These are phyloP conservation scores for Chrysemys picta DNA, from an alignment of 2,113 vertebrate species.

Conservation along the genomic window DNA sequence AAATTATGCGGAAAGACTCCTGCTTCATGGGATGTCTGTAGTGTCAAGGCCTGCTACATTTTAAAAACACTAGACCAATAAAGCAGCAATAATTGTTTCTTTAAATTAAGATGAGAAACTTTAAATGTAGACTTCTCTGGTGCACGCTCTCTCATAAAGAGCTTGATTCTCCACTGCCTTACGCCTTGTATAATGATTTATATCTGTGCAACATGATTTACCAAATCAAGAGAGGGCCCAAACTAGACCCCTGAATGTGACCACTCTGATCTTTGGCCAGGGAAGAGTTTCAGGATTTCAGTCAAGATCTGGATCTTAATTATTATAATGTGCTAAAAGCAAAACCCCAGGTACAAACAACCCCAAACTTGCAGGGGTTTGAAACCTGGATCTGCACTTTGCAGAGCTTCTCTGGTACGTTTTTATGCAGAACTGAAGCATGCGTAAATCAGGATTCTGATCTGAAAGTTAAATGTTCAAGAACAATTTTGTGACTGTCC, in stretches of 20 bases:
- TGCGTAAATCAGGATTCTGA: neutral
- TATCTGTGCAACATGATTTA: neutral
- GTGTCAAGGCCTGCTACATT: neutral
- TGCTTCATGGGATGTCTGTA: neutral
- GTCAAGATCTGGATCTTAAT: neutral
- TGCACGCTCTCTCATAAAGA: neutral
- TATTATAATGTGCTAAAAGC: neutral
- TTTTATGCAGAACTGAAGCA: neutral
- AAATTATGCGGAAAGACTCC: neutral
- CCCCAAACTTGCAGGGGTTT: neutral
- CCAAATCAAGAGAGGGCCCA: neutral
- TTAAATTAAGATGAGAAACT: neutral
- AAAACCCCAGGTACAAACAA: neutral
- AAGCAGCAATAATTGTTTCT: neutral
- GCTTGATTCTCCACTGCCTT: neutral
- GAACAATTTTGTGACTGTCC: constrained; percentile 26
- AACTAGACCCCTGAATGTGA: neutral
- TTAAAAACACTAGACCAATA: neutral
- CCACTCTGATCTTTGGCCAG: neutral
- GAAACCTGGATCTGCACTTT: neutral
- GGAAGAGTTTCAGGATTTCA: neutral
- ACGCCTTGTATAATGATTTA: rapidly evolving
- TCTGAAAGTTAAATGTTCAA: constrained; percentile 33
- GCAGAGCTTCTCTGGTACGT: neutral
- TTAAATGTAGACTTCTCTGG: neutral